These are phyloP conservation scores for Numida meleagris DNA, from an alignment of 2,113 vertebrate species.

Conservation along the genomic window DNA sequence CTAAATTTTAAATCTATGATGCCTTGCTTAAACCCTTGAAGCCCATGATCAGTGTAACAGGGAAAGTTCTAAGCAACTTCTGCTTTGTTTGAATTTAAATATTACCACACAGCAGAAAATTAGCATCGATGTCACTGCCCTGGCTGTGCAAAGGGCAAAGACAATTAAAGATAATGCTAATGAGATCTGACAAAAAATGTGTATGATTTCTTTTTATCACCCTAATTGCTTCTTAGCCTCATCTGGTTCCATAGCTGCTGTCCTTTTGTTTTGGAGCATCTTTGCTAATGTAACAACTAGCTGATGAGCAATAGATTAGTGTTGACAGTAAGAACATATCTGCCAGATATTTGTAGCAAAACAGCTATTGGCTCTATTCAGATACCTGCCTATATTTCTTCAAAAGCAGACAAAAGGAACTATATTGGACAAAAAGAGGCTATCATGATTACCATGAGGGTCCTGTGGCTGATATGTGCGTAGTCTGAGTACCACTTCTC, in stretches of 20 bases:
- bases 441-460: fast-evolving
- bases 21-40: neutral
- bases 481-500: neutral
- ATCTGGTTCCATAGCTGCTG: neutral
- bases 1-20: neutral
- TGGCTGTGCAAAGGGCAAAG: neutral
- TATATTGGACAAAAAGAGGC: neutral
- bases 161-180: neutral
- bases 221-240: neutral
- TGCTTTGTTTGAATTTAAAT: neutral
- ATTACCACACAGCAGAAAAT: neutral
- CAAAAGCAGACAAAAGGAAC: neutral
- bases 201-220: neutral
- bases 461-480: no score
- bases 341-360: neutral
- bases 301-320: neutral
- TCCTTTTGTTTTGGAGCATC: neutral
- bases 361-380: neutral
- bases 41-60: neutral
- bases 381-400: neutral
- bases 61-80: neutral
- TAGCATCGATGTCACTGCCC: neutral
- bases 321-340: neutral
- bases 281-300: neutral
- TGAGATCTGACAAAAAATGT: neutral